Evolutionary conservation across 2,113 vertebrate species (phyloP).

Genomic region (Choloepus hoffmanni): DNA sequence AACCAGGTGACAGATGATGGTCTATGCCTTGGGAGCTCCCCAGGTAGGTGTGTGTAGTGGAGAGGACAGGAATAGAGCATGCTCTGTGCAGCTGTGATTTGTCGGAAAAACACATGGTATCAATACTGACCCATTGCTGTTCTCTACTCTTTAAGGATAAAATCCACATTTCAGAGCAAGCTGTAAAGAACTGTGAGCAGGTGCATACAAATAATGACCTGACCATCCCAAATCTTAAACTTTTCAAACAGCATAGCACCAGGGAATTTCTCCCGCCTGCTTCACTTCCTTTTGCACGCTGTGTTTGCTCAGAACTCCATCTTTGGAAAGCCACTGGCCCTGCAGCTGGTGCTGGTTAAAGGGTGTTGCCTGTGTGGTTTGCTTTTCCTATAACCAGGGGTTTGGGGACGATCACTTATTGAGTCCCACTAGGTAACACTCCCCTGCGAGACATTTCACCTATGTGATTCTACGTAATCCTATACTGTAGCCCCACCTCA

Average conservation of each 20-base stretch:
- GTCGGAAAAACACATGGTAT: neutral
- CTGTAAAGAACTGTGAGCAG: neutral
- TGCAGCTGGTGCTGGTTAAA: constrained; percentile 36
- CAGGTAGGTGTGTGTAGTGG: accelerated
- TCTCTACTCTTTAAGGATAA: neutral
- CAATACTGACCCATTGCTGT: accelerated
- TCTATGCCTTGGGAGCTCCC: neutral
- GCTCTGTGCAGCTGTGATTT: neutral
- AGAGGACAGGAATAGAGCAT: neutral
- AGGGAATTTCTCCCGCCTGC: neutral
- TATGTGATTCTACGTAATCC: too few species aligned
- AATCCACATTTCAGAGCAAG: neutral
- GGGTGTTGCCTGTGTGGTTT: neutral
- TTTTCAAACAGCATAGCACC: neutral
- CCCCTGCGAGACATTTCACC: too few species aligned
- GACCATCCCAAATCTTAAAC: neutral
- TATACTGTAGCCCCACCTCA: too few species aligned
- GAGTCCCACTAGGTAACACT: too few species aligned
- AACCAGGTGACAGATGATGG: too few species aligned
- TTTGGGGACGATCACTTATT: neutral
- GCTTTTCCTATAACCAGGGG: constrained; percentile 36
- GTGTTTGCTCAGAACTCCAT: neutral
- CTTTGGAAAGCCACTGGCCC: neutral
- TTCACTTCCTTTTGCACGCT: neutral
- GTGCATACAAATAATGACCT: neutral